Percentiles rank a stretch among this genome's conserved stretches.
phyloP scores from a whole-genome alignment of 2,113 vertebrate genomes.

The Corythornis cristatus region DNA sequence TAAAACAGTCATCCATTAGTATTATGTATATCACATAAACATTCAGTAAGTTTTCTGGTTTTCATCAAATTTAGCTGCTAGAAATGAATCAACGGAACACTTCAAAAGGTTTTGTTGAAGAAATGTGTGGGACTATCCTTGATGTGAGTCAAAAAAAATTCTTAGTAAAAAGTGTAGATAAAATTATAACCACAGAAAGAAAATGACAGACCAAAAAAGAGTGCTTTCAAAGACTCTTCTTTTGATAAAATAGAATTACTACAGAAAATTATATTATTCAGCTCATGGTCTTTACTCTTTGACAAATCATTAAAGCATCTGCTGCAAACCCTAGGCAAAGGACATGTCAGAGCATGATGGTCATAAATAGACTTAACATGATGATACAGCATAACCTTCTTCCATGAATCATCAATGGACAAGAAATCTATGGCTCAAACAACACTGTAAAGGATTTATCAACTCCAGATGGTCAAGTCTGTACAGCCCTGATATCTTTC shows the following conservation, averaged over 20 bases:
- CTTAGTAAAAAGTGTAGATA: background rate
- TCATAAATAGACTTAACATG: background rate
- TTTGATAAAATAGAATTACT: background rate
- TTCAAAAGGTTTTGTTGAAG: background rate
- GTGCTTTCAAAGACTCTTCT: background rate
- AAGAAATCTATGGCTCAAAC: background rate
- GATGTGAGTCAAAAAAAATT: accelerated
- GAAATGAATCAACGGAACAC: background rate
- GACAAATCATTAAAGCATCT: background rate
- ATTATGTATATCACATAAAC: background rate
- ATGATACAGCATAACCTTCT: background rate
- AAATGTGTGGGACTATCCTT: background rate
- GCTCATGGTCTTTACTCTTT: background rate
- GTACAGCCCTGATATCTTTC: background rate
- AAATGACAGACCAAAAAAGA: background rate
- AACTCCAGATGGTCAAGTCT: accelerated
- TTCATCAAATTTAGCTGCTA: background rate
- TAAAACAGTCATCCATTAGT: background rate
- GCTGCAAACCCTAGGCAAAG: background rate
- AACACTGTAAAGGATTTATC: background rate
- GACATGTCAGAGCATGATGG: background rate
- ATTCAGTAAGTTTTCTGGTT: background rate
- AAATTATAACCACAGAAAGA: background rate
- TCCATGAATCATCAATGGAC: background rate
- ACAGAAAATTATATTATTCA: background rate